Evolutionary conservation across 2,797 vertebrate genomes (phyloP), one percentile per base, ranked within the genome.

Genomic region (Amblyopsis hoosieri): DNA sequence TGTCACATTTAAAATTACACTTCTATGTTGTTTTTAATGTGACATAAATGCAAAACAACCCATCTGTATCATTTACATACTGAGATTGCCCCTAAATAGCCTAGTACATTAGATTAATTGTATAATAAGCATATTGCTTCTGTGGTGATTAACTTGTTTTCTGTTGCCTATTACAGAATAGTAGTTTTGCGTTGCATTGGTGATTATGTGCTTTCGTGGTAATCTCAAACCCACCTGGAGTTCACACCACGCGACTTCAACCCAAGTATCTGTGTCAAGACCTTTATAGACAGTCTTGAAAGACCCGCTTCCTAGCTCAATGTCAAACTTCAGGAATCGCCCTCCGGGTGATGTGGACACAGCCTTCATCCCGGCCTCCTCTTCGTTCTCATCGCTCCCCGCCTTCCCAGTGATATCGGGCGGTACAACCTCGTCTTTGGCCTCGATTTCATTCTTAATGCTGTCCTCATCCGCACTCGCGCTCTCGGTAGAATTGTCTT

Each of bases 251-350:
- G 97, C 97, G 46, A 99, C 97, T 64, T 99, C 97, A 33, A 98
- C 96, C 97, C 97, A 99, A 9, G 97, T 99, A 67, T 99, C 97
- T 0, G 96, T 98, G 90, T 99, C 97, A 61, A 99, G 92, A 12
- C 97, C 97, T 73, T 99, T 99, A 74, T 98, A 99, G 78, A 99
- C 97, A 0, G 97, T 99, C 87, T 99, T 99, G 90, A 99, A 99
- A 71, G 97, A 99, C 42, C 97, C 97, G 50, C 97, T 92, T 3
- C 97, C 97, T 54, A 99, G 92, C 81, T 99, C 97, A 61, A 98
- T 98, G 82, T 99, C 97, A 83, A 99, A 99, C 92, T 99, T 99
- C 29, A 99, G 94, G 82, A 99, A 99, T 66, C 97, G 93, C 55
- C 97, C 97, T 9, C 96, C 93, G 2, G 95, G 92, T 15, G 97